phyloP scores from a whole-genome alignment of 2,888 invertebrate genomes.

The Sinotaia quadrata region DNA sequence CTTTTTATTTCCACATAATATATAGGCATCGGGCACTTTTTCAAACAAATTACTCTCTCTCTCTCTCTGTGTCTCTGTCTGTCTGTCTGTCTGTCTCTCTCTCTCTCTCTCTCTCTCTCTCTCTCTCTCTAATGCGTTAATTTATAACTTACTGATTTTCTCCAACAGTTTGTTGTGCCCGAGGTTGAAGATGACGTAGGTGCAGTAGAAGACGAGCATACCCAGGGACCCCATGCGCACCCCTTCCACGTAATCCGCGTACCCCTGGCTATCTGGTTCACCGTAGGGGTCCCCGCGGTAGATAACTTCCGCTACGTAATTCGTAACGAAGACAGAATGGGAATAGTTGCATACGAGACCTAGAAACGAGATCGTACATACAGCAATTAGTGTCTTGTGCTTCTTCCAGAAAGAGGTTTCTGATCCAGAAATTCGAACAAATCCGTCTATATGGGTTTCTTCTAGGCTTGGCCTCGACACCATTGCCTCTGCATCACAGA shows the following conservation, averaged over 20 bases:
- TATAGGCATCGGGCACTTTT: no score
- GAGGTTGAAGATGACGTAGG: constrained; percentile 17
- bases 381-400: neutral
- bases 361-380: constrained; percentile 13
- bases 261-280: neutral
- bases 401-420: neutral
- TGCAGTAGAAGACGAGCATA: constrained; percentile 20
- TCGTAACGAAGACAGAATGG: constrained; percentile 21
- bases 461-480: no score
- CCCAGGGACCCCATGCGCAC: constrained; percentile 20
- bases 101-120: no score
- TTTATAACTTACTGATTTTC: constrained; percentile 13
- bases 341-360: constrained; percentile 13
- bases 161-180: constrained; percentile 8
- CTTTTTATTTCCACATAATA: no score
- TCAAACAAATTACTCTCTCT: no score
- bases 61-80: no score
- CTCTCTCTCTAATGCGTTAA: no score
- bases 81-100: no score
- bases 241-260: constrained; percentile 12
- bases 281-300: constrained; percentile 13
- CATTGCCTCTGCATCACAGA: no score
- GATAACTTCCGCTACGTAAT: constrained; percentile 21
- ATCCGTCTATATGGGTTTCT: no score
- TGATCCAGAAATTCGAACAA: no score